Evolutionary conservation across 2,888 invertebrate species (phyloP), one percentile per base, ranked within the genome.

Genomic region (Metacarcinus magister): DNA sequence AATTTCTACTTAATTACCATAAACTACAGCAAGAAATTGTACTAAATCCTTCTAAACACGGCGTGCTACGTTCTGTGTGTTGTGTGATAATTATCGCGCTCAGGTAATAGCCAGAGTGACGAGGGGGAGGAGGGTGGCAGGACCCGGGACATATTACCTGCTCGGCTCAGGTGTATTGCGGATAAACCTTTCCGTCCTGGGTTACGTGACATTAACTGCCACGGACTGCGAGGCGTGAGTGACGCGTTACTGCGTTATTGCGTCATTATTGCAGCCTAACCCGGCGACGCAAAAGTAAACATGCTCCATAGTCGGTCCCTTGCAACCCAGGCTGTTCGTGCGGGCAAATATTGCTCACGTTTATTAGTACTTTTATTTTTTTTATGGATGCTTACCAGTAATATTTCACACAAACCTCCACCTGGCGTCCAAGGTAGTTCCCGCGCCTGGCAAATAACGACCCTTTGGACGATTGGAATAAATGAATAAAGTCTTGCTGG

Each of bases 131-230:
- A 13, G 82, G 87, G 87, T 13, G 16, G 87, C 39, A 32, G 87
- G 39, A 16, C 32, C 16, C 87, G 39, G 87, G 87, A 87, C 16
- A 39, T 39, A 87, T 87, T 87, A 87, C 87, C 87, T 87, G 87
- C 87, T n/a, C 39, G 87, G 87, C 87, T 39, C 87, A 87, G 87
- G 32, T 87, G 87, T 87, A 87, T 87, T 87, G 16, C 87, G 32
- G 87, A 87, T 87, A 87, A 87, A 87, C 39, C 87, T 87, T 87
- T 87, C 39, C 87, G 87, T 87, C 39, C 39, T 39, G 87, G 16
- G 87, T 39, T 87, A 87, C 87, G 87, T 87, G 87, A 87, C 87
- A 87, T 87, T 87, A 87, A 87, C 87, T 87, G 87, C n/a, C 87
- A 39, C 87, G 39, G 87, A 39, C 87, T 32, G 87, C 87, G 87